Percentiles rank a stretch among this genome's conserved stretches.
These are phyloP conservation scores for Astropecten irregularis DNA, from an alignment of 53 echinoderm and acorn worm species.

Conservation along the genomic window DNA sequence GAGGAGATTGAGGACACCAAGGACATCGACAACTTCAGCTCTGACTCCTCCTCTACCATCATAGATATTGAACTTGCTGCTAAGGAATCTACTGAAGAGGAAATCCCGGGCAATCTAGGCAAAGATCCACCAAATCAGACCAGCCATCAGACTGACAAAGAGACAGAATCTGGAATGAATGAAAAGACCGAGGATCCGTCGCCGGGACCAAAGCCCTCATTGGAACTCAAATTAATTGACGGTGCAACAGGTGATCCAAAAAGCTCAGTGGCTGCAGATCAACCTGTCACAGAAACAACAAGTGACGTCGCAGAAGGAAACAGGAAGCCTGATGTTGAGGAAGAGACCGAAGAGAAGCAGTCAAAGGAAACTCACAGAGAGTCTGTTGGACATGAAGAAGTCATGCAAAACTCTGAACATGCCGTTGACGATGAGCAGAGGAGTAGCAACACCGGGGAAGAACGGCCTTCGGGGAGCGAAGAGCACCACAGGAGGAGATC, in stretches of 20 bases:
- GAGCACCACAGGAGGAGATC: not conserved
- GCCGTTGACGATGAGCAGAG: not conserved
- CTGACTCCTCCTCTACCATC: slow-evolving; percentile 43
- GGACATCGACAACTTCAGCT: slow-evolving; percentile 43
- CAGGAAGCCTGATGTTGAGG: no score
- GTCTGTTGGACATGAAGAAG: not conserved
- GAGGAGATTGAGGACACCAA: not conserved
- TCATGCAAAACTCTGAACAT: no score
- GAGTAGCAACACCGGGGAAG: not conserved
- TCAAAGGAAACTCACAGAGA: no score
- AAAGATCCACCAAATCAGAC: not conserved
- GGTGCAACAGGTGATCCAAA: not conserved
- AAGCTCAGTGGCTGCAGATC: not conserved
- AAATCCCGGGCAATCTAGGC: not conserved
- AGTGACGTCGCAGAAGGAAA: no score
- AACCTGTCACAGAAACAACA: not conserved
- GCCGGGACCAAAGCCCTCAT: slow-evolving; percentile 2
- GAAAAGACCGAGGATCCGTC: not conserved
- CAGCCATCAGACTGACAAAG: not conserved
- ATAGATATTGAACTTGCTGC: slow-evolving; percentile 14
- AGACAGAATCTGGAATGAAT: not conserved
- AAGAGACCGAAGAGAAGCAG: no score
- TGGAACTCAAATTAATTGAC: not conserved
- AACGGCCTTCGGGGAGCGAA: not conserved
- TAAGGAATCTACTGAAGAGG: slow-evolving; percentile 29